Conservation (phyloP, 64 coral and sea anemone genomes). For the Pachyseris speciosa region DNA sequence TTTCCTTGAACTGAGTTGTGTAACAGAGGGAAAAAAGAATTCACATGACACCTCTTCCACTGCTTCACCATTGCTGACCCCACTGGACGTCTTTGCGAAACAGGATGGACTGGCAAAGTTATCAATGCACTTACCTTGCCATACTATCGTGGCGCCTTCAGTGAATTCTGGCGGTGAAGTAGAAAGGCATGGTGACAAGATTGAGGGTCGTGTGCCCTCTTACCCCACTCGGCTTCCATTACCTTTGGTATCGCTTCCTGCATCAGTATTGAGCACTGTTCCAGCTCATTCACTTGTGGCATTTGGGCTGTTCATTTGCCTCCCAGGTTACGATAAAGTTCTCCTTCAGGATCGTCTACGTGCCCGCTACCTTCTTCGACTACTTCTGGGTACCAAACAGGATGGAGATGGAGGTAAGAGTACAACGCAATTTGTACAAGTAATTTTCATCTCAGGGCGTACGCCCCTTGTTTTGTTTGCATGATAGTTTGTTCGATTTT, state of each 20-base stretch:
- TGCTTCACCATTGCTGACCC: slow-evolving; percentile 39
- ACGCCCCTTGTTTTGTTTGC: too few species aligned
- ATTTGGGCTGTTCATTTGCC: slow-evolving; percentile 93
- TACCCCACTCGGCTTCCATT: slow-evolving; percentile 66
- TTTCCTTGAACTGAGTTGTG: slow-evolving; percentile 59
- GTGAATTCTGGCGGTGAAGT: neutral
- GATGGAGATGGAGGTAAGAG: slow-evolving; percentile 96
- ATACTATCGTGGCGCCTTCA: slow-evolving; percentile 9
- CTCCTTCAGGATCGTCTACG: slow-evolving; percentile 78
- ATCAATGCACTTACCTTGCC: slow-evolving; percentile 70
- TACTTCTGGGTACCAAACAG: slow-evolving; percentile 92
- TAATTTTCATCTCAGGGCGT: too few species aligned
- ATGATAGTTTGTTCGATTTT: too few species aligned
- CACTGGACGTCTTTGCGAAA: slow-evolving; percentile 81
- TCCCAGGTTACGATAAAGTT: slow-evolving; percentile 87
- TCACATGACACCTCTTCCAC: neutral
- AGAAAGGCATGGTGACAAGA: neutral
- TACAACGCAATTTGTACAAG: neutral
- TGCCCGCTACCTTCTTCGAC: slow-evolving; percentile 85
- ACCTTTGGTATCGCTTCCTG: slow-evolving; percentile 77
- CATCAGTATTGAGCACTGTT: slow-evolving; percentile 79
- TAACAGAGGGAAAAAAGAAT: neutral
- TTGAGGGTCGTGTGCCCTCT: slow-evolving; percentile 1
- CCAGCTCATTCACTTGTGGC: slow-evolving; percentile 95
- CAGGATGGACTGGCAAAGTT: slow-evolving; percentile 82